These are phyloP conservation scores for Caenorhabditis macrosperma DNA, from an alignment of 2,888 invertebrate species.

Conservation along the genomic window DNA sequence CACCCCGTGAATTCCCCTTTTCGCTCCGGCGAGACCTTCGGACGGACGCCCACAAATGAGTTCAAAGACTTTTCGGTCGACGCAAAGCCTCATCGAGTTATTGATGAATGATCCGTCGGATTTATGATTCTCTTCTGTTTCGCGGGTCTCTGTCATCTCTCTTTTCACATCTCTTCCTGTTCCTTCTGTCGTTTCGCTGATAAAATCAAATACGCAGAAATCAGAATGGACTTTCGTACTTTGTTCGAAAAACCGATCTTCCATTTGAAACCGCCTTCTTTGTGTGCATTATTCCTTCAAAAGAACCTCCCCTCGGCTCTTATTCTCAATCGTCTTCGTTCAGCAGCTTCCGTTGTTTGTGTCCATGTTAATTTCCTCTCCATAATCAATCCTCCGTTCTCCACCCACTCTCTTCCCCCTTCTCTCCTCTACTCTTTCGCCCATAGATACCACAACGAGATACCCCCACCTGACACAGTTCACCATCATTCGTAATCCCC, in stretches of 20 bases:
- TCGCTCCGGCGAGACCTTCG: not conserved
- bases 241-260: too few species aligned
- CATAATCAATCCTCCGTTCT: not conserved
- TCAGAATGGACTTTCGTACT: too few species aligned
- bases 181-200: not conserved
- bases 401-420: not conserved
- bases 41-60: not conserved
- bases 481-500: not conserved
- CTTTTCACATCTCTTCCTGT: not conserved
- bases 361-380: slow-evolving; percentile 1
- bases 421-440: not conserved
- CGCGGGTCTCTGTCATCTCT: not conserved
- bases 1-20: not conserved
- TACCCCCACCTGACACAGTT: not conserved
- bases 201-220: too few species aligned
- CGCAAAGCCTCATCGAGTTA: not conserved
- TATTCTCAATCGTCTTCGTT: not conserved
- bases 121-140: too few species aligned
- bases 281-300: too few species aligned
- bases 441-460: not conserved
- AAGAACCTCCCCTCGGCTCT: too few species aligned
- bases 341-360: not conserved
- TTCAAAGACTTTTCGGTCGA: not conserved
- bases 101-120: not conserved
- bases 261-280: too few species aligned